phyloP scores from a whole-genome alignment of 2,113 vertebrate species.

The Nettapus auritus region DNA sequence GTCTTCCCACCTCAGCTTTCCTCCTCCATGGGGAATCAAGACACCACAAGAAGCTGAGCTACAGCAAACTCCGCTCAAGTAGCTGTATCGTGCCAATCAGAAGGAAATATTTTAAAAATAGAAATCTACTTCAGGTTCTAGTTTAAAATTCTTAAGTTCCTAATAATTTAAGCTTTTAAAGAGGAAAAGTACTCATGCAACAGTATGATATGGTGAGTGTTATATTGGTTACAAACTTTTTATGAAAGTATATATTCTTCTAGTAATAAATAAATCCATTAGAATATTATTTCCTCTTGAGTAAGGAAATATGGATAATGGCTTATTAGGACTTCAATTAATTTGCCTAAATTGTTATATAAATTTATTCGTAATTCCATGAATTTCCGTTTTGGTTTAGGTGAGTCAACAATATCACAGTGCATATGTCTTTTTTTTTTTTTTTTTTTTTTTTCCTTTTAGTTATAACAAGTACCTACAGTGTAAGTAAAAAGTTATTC shows the following conservation, averaged over 20 bases:
- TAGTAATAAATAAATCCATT: background rate
- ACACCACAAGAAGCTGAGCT: background rate
- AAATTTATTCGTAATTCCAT: background rate
- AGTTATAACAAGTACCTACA: background rate
- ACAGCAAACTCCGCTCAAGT: background rate
- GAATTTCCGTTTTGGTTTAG: background rate
- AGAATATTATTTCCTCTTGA: background rate
- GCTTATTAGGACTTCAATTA: background rate
- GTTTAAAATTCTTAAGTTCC: background rate
- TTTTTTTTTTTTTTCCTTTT: background rate
- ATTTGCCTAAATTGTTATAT: background rate
- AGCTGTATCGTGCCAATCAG: background rate
- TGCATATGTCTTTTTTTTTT: background rate
- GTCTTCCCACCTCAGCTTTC: background rate
- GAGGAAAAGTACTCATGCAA: background rate
- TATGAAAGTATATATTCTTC: background rate
- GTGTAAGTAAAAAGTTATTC: background rate
- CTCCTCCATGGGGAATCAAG: background rate
- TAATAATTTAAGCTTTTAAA: background rate
- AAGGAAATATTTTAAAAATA: background rate
- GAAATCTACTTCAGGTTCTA: background rate
- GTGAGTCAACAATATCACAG: background rate
- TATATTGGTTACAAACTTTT: background rate
- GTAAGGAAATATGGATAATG: background rate
- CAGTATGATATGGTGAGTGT: background rate